Conservation (phyloP, 2,113 vertebrate species). For the Tympanuchus pallidicinctus region DNA sequence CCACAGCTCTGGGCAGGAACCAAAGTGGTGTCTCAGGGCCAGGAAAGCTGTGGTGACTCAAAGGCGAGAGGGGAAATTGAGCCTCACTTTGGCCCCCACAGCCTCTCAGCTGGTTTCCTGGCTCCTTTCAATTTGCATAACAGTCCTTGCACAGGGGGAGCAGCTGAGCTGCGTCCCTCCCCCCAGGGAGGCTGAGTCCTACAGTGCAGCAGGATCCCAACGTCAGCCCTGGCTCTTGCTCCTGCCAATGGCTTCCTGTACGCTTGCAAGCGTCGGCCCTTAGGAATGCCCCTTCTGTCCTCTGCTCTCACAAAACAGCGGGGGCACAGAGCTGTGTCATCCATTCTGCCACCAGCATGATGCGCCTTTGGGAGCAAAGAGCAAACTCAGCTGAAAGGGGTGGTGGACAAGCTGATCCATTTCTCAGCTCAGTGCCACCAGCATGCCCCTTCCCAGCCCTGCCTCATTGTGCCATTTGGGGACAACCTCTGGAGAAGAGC, state of each 20-base stretch:
- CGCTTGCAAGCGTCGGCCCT: accelerated
- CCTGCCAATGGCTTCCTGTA: background rate
- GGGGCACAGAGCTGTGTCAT: background rate
- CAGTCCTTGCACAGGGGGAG: background rate
- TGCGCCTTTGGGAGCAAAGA: background rate
- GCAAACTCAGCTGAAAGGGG: background rate
- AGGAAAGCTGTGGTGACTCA: background rate
- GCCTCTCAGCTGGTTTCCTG: background rate
- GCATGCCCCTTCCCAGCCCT: background rate
- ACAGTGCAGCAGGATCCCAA: accelerated
- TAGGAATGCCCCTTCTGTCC: background rate
- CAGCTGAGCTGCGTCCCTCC: background rate
- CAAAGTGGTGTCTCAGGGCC: background rate
- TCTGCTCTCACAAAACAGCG: background rate
- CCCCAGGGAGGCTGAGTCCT: too few relatives aligned
- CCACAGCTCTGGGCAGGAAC: background rate
- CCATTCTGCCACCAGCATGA: background rate
- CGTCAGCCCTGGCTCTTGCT: background rate
- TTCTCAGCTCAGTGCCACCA: background rate
- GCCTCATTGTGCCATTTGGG: too few relatives aligned
- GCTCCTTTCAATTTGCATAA: background rate
- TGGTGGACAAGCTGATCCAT: background rate
- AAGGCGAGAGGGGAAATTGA: background rate
- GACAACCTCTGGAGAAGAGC: accelerated
- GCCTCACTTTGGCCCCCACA: background rate